Conservation (phyloP, 2,113 vertebrate genomes). For the Phrynosoma platyrhinos region DNA sequence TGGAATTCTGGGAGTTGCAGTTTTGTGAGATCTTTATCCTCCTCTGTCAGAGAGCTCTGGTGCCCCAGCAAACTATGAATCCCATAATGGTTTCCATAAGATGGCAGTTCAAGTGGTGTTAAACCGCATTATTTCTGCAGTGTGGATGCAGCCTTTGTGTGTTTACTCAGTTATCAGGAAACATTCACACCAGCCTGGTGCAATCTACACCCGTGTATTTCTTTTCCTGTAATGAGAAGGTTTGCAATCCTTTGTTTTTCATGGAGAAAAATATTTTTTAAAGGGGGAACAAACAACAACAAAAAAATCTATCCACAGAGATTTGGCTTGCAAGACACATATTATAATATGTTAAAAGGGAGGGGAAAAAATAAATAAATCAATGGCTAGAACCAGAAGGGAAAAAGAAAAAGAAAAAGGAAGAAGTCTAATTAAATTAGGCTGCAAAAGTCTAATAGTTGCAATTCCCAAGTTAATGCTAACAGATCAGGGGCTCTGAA, state of each 20-base stretch:
- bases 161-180: not conserved
- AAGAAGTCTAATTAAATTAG: conserved; percentile 23
- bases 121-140: no score
- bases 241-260: not conserved
- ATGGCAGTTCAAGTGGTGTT: no score
- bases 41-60: no score
- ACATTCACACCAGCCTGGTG: no score
- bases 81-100: no score
- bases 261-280: not conserved
- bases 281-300: no score
- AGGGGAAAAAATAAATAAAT: not conserved
- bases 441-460: conserved; percentile 11
- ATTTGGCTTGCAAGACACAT: conserved; percentile 4
- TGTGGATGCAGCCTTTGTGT: no score
- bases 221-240: not conserved
- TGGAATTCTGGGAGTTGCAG: no score
- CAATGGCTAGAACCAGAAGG: conserved; percentile 11
- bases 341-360: conserved; percentile 21
- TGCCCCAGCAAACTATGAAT: no score
- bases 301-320: not conserved
- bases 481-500: conserved; percentile 17
- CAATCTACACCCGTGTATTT: not conserved
- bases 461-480: conserved; percentile 13
- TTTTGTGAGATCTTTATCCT: no score
- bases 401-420: not conserved